These are phyloP conservation scores for Platycheirus albimanus DNA, from an alignment of 2,888 invertebrate genomes.

Conservation along the genomic window DNA sequence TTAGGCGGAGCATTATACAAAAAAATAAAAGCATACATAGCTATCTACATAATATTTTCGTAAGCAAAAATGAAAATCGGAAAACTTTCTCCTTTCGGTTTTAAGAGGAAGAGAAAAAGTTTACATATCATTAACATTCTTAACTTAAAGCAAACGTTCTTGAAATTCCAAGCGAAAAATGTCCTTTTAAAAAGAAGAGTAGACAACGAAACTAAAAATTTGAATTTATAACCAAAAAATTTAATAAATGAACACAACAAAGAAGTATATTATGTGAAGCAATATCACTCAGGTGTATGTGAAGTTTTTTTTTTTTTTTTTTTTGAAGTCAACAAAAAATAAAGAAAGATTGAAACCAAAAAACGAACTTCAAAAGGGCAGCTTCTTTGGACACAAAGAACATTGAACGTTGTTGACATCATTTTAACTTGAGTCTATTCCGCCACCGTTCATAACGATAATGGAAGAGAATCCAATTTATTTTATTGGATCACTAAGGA, in stretches of 20 bases:
- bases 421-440: conserved; percentile 11
- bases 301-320: conserved; percentile 3
- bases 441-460: conserved; percentile 38
- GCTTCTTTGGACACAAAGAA: conserved; percentile 39
- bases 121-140: conserved; percentile 71
- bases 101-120: conserved; percentile 46
- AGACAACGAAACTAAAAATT: too few relatives aligned
- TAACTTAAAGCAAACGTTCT: conserved; percentile 60
- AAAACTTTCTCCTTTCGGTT: conserved; percentile 39
- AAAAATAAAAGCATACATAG: neutral
- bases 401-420: conserved; percentile 25
- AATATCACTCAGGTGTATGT: too few relatives aligned
- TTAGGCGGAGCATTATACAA: too few relatives aligned
- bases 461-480: conserved; percentile 64
- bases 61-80: conserved; percentile 44
- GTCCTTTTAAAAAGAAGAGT: neutral
- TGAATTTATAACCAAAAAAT: too few relatives aligned
- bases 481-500: conserved; percentile 69
- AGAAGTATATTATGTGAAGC: too few relatives aligned
- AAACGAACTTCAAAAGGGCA: conserved; percentile 20
- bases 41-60: neutral
- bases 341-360: neutral
- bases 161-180: conserved; percentile 26
- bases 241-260: too few relatives aligned
- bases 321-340: neutral